A percentile compares a stretch with the other conserved stretches of the same genome.
These are phyloP conservation scores for Hydrocynus forskahlii DNA, from an alignment of 2,797 vertebrate genomes.

Conservation along the genomic window DNA sequence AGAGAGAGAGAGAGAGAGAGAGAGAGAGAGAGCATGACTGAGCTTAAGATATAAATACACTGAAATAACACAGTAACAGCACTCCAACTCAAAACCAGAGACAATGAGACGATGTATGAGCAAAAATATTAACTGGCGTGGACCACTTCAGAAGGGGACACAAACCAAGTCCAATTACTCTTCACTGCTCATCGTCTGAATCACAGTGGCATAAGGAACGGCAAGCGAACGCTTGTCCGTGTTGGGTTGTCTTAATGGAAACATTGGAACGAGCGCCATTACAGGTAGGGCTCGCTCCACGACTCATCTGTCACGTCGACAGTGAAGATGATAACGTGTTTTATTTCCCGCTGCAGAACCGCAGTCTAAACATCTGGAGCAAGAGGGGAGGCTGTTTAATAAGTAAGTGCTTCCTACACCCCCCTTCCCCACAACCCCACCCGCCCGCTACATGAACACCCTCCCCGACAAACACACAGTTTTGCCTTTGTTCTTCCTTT, in stretches of 20 bases:
- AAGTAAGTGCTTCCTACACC: conserved; percentile 59
- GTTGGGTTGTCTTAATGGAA: conserved; percentile 32
- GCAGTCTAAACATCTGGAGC: conserved; percentile 65
- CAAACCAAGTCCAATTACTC: conserved; percentile 26
- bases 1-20: conserved; percentile 7
- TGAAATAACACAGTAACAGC: conserved; percentile 11
- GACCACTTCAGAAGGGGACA: conserved; percentile 17
- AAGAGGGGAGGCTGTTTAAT: conserved; percentile 50
- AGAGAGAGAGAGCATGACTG: conserved; percentile 16
- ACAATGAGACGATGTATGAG: conserved; percentile 30
- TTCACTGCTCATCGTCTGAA: conserved; percentile 5
- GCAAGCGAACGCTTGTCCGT: conserved; percentile 31
- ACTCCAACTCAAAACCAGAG: not conserved
- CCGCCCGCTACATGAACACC: not conserved
- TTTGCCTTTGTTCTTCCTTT: conserved; percentile 69
- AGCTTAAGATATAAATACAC: conserved; percentile 31
- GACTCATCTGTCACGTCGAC: conserved; percentile 68
- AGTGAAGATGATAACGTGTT: conserved; percentile 36
- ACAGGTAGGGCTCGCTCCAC: conserved; percentile 56
- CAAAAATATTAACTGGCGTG: conserved; percentile 13
- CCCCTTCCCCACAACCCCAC: conserved; percentile 18
- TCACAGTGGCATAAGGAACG: conserved; percentile 8
- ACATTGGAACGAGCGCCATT: conserved; percentile 23
- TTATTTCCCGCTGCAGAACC: conserved; percentile 54
- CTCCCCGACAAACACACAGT: conserved; percentile 61